Evolutionary conservation across 2,797 vertebrate species (phyloP), one percentile per base, ranked within the genome.

Genomic region (Onychomys leucogaster): DNA sequence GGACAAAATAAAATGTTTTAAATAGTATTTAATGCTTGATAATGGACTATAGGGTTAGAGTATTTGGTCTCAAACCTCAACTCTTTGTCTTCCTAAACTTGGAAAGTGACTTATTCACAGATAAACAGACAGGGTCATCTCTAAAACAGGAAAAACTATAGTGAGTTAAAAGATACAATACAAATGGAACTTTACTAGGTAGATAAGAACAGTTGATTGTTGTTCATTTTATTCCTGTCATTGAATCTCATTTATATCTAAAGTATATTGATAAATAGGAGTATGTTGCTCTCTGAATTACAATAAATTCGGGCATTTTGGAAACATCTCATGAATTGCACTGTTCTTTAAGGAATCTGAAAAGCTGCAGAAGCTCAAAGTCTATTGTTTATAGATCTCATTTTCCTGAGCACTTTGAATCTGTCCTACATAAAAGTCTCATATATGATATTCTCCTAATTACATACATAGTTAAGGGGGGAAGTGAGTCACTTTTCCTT

Each of bases 361-460:
- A 65, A 97, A 97, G 71, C 11, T 55, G 6, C 57, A 16, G 16
- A 95, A 95, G 61, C 94, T 97, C 89, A 69, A 46, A 43, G 93
- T 94, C 52, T 32, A 81, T 63, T 94, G 96, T 87, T 97, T 81
- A 89, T 96, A 89, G 61, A 91, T 77, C 41, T 95, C 29, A 97
- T 49, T 97, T 98, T 98, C 78, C 37, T 95, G 7, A 94, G 82
- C 57, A 63, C 49, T 95, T 89, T 95, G 98, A 63, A 96, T 97
- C 94, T 90, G 67, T 95, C 90, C 81, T 98, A 94, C 97, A 97
- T 95, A 61, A 76, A 43, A 55, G 25, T 89, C 96, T 95, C 97
- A 96, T 11, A 29, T 81, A 46, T 69, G 29, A 12, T 61, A 25
- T 91, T 57, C 81, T 97, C 89, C 96, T 98, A 98, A 98, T 98